These are phyloP conservation scores for Parotia lawesii DNA, from an alignment of 2,113 vertebrate species.

Conservation along the genomic window DNA sequence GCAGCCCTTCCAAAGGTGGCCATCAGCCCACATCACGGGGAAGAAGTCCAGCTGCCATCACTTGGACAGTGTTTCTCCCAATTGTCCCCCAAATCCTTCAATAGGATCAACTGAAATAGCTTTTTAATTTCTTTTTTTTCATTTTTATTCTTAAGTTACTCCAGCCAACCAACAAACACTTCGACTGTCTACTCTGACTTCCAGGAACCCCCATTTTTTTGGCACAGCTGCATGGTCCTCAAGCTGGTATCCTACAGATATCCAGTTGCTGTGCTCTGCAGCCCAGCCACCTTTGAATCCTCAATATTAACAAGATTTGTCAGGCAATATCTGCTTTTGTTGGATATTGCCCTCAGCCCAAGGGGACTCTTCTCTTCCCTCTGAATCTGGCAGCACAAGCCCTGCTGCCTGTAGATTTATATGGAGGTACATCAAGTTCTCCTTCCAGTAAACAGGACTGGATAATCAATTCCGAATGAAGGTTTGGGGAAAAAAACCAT, in stretches of 20 bases:
- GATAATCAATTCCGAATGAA: not conserved
- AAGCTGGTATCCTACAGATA: not conserved
- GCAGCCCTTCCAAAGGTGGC: not conserved
- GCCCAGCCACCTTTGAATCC: not conserved
- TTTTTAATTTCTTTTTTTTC: not conserved
- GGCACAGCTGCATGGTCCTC: not conserved
- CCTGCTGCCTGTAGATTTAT: not conserved
- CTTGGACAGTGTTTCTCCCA: not conserved
- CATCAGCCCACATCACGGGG: not conserved
- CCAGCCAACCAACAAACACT: not conserved
- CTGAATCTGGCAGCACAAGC: not conserved
- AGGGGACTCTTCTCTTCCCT: not conserved
- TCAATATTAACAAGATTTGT: not conserved
- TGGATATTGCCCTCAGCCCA: not conserved
- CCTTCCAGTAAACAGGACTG: not conserved
- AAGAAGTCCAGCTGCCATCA: not conserved
- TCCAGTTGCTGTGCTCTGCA: not conserved
- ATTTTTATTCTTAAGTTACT: not conserved
- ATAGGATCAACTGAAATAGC: not conserved
- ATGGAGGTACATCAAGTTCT: slow-evolving; percentile 26
- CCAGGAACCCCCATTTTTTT: not conserved
- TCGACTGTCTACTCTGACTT: not conserved
- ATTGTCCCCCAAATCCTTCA: not conserved
- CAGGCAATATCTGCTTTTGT: not conserved
- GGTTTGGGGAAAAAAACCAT: not conserved